Percentiles rank a stretch among this genome's conserved stretches.
Evolutionary conservation across 2,888 invertebrate genomes (phyloP).

Genomic region (Drepana falcataria): DNA sequence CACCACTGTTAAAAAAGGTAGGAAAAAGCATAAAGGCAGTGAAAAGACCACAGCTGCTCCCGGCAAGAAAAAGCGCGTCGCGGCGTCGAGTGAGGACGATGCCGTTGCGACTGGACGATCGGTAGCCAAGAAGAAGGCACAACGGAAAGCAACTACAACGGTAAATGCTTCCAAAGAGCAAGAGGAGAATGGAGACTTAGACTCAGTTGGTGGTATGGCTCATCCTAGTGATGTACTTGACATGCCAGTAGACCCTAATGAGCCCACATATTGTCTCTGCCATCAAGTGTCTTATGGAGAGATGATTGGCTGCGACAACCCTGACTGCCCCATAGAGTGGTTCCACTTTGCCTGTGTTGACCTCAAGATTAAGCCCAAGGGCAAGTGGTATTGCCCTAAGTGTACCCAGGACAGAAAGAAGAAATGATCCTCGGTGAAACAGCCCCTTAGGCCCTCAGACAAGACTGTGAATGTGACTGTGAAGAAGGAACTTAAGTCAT

Average conservation of each 20-base stretch:
- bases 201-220: slow-evolving; percentile 78
- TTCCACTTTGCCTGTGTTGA: slow-evolving; percentile 97
- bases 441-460: slow-evolving; percentile 48
- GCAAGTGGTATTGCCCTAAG: slow-evolving; percentile 97
- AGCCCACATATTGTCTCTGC: slow-evolving; percentile 98
- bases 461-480: slow-evolving; percentile 66
- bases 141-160: slow-evolving; percentile 54
- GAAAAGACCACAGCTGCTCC: slow-evolving; percentile 57
- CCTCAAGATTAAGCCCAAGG: slow-evolving; percentile 94
- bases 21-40: slow-evolving; percentile 65
- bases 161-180: slow-evolving; percentile 59
- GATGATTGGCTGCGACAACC: slow-evolving; percentile 98
- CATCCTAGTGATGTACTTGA: slow-evolving; percentile 94
- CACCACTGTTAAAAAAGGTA: slow-evolving; percentile 66
- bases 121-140: slow-evolving; percentile 64
- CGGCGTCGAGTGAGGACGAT: slow-evolving; percentile 75
- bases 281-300: slow-evolving; percentile 98
- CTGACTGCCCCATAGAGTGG: slow-evolving; percentile 94
- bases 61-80: slow-evolving; percentile 75
- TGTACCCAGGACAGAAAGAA: slow-evolving; percentile 90
- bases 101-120: slow-evolving; percentile 56
- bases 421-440: slow-evolving; percentile 79
- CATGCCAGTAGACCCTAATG: slow-evolving; percentile 97
- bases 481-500: slow-evolving; percentile 57
- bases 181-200: slow-evolving; percentile 70